These are phyloP conservation scores for Micromesistius poutassou DNA, from an alignment of 2,797 vertebrate species.

Conservation along the genomic window DNA sequence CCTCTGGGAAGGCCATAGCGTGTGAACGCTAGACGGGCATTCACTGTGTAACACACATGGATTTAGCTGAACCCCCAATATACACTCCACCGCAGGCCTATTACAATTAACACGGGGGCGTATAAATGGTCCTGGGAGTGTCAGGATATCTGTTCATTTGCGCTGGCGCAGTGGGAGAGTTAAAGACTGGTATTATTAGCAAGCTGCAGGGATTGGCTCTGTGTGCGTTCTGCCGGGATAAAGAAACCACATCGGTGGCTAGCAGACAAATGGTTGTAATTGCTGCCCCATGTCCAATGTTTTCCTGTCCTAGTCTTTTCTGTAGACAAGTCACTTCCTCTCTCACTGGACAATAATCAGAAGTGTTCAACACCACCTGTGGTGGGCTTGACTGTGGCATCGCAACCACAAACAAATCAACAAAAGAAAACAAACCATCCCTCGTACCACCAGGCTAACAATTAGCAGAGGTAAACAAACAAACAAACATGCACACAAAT, in stretches of 20 bases:
- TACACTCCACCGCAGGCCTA: slow-evolving; percentile 34
- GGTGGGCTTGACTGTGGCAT: neutral
- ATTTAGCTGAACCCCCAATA: slow-evolving; percentile 38
- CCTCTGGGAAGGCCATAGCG: slow-evolving; percentile 43
- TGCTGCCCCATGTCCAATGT: slow-evolving; percentile 15
- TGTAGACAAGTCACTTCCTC: neutral
- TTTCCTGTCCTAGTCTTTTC: slow-evolving; percentile 8
- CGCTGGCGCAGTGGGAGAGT: slow-evolving; percentile 36
- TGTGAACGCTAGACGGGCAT: slow-evolving; percentile 48
- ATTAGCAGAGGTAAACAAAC: neutral
- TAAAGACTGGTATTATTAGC: slow-evolving; percentile 32
- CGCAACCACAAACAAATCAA: neutral
- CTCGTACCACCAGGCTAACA: neutral
- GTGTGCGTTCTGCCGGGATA: slow-evolving; percentile 22
- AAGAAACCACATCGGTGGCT: slow-evolving; percentile 9
- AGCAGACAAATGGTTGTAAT: slow-evolving; percentile 5
- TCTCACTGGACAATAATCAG: slow-evolving; percentile 2
- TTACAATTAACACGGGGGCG: slow-evolving; percentile 33
- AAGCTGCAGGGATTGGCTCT: slow-evolving; percentile 34
- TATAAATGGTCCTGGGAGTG: slow-evolving; percentile 33
- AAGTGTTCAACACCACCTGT: neutral
- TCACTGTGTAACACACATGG: slow-evolving; percentile 37
- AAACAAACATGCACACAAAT: slow-evolving; percentile 1
- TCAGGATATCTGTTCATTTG: slow-evolving; percentile 33
- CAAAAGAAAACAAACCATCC: neutral